These are phyloP conservation scores for Mastomys coucha DNA, from an alignment of 2,113 vertebrate species.

Conservation along the genomic window DNA sequence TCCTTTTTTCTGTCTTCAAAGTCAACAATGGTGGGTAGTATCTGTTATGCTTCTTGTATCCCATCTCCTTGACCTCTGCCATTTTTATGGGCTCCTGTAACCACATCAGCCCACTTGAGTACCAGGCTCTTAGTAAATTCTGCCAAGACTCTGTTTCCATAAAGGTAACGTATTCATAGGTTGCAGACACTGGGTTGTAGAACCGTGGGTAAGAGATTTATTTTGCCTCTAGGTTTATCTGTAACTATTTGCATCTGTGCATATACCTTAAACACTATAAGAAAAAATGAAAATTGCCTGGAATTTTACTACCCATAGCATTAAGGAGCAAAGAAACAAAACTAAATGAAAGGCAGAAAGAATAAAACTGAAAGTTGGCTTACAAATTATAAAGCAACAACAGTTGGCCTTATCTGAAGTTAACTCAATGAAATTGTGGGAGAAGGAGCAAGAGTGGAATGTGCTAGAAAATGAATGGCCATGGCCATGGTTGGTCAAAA, in stretches of 20 bases:
- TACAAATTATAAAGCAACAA: not conserved
- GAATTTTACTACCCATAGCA: not conserved
- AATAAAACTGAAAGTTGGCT: not conserved
- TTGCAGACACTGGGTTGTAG: not conserved
- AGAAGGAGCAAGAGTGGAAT: too few relatives aligned
- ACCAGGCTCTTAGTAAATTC: not conserved
- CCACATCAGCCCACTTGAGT: not conserved
- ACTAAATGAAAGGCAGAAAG: not conserved
- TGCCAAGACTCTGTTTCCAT: not conserved
- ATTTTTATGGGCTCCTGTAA: not conserved
- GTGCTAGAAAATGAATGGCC: not conserved
- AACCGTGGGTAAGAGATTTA: not conserved
- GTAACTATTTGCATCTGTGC: not conserved
- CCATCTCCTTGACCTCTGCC: not conserved
- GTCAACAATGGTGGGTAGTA: not conserved
- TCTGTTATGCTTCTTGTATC: not conserved
- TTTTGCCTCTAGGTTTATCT: not conserved
- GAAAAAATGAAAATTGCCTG: not conserved
- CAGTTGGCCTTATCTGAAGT: not conserved
- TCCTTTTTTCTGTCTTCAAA: not conserved
- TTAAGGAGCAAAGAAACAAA: not conserved
- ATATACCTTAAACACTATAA: not conserved
- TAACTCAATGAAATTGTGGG: not conserved
- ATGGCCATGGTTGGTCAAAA: too few relatives aligned
- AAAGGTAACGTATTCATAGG: not conserved